Base-by-base conservation (phyloP, 2,113 vertebrate genomes). In the Mustela lutreola region DNA sequence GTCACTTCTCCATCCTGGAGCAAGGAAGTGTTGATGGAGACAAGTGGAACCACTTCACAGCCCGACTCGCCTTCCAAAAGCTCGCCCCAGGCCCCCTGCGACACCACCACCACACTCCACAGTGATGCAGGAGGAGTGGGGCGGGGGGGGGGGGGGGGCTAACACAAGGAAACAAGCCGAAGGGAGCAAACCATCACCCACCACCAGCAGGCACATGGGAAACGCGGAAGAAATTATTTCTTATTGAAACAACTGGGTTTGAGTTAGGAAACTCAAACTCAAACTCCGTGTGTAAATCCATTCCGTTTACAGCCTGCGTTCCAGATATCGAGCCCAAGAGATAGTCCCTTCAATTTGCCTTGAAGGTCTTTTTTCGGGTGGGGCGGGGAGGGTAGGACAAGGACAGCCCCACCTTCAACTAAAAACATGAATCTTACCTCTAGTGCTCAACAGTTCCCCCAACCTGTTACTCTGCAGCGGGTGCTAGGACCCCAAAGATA, bases 241-340 rank as follows among this genome's bases (percentile, higher is more conserved):
- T 76, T n/a, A 3, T n/a, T 70, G 4, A 73, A 42, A 26, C 73
- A 31, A 63, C 71, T 22, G 45, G 16, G 56, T 85, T 36, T 62
- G 22, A 82, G 33, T 22, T n/a, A 45, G 78, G 26, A 96, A 89
- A 84, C n/a, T n/a, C n/a, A n/a, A n/a, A n/a, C n/a, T n/a, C n/a
- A n/a, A n/a, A n/a, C n/a, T 67, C 78, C 19, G 14, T 4, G 1
- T 26, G 1, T 50, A 79, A 67, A 80, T n/a, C 63, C 24, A 60
- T 19, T 62, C 58, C 1, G 48, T 42, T 45, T 28, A 58, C 26
- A 56, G 36, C 48, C 91, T 53, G 45, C 48, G 75, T 36, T 73
- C 84, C 81, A 67, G 9, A 65, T 58, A 67, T 0, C 39, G 92
- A 81, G 16, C 31, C n/a, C 39, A 89, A 70, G 16, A 70, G 63